These are phyloP conservation scores for Saccopteryx leptura DNA, from an alignment of 2,113 vertebrate genomes.

Conservation along the genomic window DNA sequence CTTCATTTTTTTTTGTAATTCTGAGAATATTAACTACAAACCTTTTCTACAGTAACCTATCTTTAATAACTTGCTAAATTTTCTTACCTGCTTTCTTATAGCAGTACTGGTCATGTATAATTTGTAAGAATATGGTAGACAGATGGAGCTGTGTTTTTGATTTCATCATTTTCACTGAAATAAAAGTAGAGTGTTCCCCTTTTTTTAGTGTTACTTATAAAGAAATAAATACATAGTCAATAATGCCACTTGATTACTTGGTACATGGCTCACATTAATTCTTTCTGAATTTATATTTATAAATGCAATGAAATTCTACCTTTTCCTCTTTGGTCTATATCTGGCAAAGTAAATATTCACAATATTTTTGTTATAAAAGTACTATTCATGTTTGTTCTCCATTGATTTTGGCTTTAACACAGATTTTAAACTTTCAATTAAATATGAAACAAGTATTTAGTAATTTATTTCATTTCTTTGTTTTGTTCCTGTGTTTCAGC, in stretches of 20 bases:
- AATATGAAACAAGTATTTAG: constrained; percentile 36
- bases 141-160: not conserved
- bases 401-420: constrained; percentile 22
- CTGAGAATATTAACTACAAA: not conserved
- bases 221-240: not conserved
- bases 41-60: not conserved
- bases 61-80: not conserved
- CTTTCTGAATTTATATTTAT: constrained; percentile 36
- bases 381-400: not conserved
- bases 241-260: not conserved
- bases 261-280: not conserved
- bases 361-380: not conserved
- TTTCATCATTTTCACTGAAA: constrained; percentile 8
- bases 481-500: not conserved
- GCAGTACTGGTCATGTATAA: not conserved
- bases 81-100: not conserved
- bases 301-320: not conserved
- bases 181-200: not conserved
- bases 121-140: not conserved
- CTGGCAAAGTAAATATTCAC: not conserved
- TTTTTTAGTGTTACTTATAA: not conserved
- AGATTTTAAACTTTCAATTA: constrained; percentile 9
- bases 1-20: not conserved
- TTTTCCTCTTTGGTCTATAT: not conserved
- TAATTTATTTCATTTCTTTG: constrained; percentile 53